Evolutionary conservation across 53 echinoderm and acorn worm genomes (phyloP).

Genomic region (Crossaster papposus): DNA sequence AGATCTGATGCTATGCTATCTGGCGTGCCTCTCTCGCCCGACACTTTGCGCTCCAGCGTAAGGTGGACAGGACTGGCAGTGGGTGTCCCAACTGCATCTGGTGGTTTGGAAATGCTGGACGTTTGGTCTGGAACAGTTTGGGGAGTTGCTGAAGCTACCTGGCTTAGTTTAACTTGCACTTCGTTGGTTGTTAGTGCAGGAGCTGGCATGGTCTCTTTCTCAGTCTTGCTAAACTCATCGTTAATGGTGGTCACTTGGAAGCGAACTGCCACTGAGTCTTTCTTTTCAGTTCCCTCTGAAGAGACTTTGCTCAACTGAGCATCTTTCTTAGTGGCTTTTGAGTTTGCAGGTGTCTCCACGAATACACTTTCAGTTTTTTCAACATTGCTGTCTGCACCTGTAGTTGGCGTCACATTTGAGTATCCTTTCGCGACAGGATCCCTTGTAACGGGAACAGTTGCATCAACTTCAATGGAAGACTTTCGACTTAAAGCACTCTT

Average conservation of each 20-base stretch:
- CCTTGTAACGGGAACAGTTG: constrained; percentile 49
- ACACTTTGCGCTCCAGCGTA: constrained; percentile 46
- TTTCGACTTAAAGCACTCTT: constrained; percentile 55
- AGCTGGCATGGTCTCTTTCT: background rate
- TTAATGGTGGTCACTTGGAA: constrained; percentile 77
- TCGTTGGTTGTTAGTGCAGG: background rate
- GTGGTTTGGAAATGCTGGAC: background rate
- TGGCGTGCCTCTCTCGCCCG: constrained; percentile 87
- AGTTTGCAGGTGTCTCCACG: background rate
- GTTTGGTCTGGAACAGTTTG: constrained; percentile 25
- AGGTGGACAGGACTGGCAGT: constrained; percentile 16
- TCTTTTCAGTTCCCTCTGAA: constrained; percentile 21
- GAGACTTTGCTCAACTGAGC: constrained; percentile 2
- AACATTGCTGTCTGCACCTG: background rate
- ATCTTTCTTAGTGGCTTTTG: constrained; percentile 12
- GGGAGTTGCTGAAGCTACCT: constrained; percentile 26
- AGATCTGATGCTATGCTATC: constrained; percentile 90
- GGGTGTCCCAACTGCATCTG: constrained; percentile 11
- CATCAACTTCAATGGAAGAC: constrained; percentile 62
- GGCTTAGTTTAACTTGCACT: constrained; percentile 36
- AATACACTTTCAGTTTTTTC: constrained; percentile 30
- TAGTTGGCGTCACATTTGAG: constrained; percentile 28
- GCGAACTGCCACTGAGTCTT: constrained; percentile 61
- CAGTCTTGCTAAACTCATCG: constrained; percentile 39
- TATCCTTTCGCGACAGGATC: constrained; percentile 40